A percentile compares a stretch with the other conserved stretches of the same genome.
These are phyloP conservation scores for Oceanodroma tethys DNA, from an alignment of 2,113 vertebrate species.

Conservation along the genomic window DNA sequence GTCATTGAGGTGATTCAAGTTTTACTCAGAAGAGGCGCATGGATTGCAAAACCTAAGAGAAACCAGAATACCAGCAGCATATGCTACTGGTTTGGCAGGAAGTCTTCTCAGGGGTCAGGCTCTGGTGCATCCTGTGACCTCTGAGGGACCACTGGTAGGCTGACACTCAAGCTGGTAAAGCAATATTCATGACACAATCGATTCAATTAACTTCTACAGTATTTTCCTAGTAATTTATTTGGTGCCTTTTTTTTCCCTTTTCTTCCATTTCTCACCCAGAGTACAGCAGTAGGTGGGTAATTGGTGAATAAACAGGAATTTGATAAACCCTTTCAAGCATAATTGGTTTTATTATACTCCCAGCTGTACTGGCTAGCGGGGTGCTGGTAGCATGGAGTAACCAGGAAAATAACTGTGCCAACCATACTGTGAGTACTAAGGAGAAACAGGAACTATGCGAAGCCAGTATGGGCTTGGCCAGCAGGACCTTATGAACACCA, in stretches of 20 bases:
- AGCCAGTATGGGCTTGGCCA: not conserved
- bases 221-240: not conserved
- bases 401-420: not conserved
- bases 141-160: not conserved
- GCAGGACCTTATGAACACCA: not conserved
- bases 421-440: not conserved
- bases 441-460: not conserved
- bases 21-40: not conserved
- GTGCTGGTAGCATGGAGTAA: not conserved
- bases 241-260: not conserved
- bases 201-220: not conserved
- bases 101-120: not conserved
- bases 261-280: not conserved
- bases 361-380: not conserved
- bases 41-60: not conserved
- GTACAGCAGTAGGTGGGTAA: not conserved
- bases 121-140: not conserved
- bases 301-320: not conserved
- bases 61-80: not conserved
- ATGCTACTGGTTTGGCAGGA: not conserved
- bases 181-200: not conserved
- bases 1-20: not conserved
- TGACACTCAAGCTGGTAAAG: not conserved
- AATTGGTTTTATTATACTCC: not conserved
- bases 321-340: not conserved